Percentiles rank a stretch among this genome's conserved stretches.
phyloP scores from a whole-genome alignment of 2,113 vertebrate species.

The Anhinga rufa region DNA sequence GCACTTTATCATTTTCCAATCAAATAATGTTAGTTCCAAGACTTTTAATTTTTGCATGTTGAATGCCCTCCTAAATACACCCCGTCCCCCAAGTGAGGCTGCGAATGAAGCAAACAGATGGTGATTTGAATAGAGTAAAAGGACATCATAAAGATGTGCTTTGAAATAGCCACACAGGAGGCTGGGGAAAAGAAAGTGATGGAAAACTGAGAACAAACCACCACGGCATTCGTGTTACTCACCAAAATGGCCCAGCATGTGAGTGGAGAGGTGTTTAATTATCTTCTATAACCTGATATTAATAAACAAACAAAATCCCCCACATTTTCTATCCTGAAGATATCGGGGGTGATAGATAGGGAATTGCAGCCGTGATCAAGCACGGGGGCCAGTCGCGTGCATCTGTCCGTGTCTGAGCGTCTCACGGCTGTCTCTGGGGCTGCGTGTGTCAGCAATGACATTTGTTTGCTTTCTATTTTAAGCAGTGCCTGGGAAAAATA shows the following conservation, averaged over 20 bases:
- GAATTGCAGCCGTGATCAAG: neutral
- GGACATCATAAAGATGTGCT: neutral
- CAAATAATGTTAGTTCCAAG: neutral
- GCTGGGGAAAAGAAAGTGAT: neutral
- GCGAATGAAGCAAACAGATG: constrained; percentile 20
- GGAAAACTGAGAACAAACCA: neutral
- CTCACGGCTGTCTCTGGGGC: neutral
- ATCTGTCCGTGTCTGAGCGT: neutral
- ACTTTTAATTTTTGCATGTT: neutral
- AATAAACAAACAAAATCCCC: neutral
- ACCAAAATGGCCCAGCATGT: neutral
- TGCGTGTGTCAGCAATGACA: neutral
- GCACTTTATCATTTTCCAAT: neutral
- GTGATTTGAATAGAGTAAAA: neutral
- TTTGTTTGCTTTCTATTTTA: constrained; percentile 34
- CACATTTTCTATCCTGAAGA: neutral
- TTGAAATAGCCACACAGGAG: neutral
- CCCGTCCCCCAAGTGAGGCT: neutral
- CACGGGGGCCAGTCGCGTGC: neutral
- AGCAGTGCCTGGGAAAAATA: neutral
- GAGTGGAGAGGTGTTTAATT: neutral
- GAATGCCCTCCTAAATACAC: constrained; percentile 1
- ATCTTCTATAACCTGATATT: neutral
- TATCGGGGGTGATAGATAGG: neutral
- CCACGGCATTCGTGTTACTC: neutral